Base-by-base conservation (phyloP, 2,888 invertebrate genomes). In the Endotricha flammealis region DNA sequence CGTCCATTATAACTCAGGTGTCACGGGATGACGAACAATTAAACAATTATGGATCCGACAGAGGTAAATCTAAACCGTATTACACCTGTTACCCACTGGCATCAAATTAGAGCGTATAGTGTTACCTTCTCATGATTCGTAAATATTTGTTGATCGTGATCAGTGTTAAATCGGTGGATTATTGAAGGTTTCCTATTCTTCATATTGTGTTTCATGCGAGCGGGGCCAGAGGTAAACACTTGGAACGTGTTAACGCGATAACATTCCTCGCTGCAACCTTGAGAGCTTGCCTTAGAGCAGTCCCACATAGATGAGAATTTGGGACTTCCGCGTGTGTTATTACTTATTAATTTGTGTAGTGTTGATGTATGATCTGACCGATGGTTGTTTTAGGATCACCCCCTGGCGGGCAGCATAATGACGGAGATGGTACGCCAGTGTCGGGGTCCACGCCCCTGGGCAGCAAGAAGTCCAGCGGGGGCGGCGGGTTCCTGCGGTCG, bases 1-100 rank as follows among this genome's bases (percentile, higher is more conserved):
- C 96, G 94, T 97, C 96, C 94, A 96, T 97, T 91, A 97, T 97
- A 89, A 96, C 96, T 89, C 96, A 96, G 92, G 97, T 96, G 91
- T 95, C 95, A 90, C 93, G 96, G 91, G 96, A 97, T 92, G 96
- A 96, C 92, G 96, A 96, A 89, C 94, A 94, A 90, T 91, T 95
- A 89, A 95, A 94, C 90, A 95, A 92, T 90, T 93, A 92, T 90
- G 91, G 93, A 88, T 90, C 92, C 90, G 96, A 95, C 89, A 95
- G 96, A 95, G 95, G 96, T 96, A 91, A 91, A 85, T 74, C 77
- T 65, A 71, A 78, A 78, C 73, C 65, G 71, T 77, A 80, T 79
- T 86, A 83, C 85, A 86, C 85, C 83, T 85, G 85, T 85, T 85
- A 82, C 77, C 79, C 68, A 80, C 74, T 75, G 65, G 77, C 78